phyloP scores from a whole-genome alignment of 2,797 vertebrate species.

The Potorous gilbertii region DNA sequence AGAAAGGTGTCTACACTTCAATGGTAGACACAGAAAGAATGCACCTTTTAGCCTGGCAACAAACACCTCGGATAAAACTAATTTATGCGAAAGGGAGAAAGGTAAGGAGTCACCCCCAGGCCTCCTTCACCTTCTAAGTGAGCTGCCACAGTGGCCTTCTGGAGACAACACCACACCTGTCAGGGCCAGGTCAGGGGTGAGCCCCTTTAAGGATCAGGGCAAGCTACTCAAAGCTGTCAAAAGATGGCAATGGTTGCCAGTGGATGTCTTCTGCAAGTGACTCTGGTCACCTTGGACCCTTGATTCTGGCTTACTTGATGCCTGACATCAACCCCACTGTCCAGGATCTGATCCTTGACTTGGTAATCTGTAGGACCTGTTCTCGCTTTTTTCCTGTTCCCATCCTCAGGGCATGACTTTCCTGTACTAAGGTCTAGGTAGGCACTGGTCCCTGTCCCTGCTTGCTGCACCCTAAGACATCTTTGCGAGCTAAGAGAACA shows the following conservation, averaged over 20 bases:
- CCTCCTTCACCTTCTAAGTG: background rate
- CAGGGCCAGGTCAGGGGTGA: background rate
- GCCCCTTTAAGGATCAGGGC: background rate
- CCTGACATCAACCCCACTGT: background rate
- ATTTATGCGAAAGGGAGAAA: background rate
- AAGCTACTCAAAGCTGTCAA: background rate
- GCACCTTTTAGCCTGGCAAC: background rate
- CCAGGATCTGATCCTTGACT: background rate
- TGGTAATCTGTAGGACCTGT: background rate
- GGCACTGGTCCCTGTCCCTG: background rate
- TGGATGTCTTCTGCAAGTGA: background rate
- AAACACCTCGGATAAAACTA: background rate
- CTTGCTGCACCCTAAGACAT: background rate
- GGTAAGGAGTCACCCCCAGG: background rate
- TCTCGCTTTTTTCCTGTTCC: background rate
- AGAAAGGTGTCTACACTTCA: background rate
- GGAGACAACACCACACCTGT: background rate
- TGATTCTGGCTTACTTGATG: background rate
- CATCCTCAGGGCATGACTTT: background rate
- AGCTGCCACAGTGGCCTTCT: background rate
- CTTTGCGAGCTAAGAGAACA: background rate
- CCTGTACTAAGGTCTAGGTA: background rate
- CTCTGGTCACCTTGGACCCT: background rate
- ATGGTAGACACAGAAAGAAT: background rate
- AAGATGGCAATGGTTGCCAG: background rate